Conservation (phyloP, 2,113 vertebrate species). For the Phyllopteryx taeniolatus region DNA sequence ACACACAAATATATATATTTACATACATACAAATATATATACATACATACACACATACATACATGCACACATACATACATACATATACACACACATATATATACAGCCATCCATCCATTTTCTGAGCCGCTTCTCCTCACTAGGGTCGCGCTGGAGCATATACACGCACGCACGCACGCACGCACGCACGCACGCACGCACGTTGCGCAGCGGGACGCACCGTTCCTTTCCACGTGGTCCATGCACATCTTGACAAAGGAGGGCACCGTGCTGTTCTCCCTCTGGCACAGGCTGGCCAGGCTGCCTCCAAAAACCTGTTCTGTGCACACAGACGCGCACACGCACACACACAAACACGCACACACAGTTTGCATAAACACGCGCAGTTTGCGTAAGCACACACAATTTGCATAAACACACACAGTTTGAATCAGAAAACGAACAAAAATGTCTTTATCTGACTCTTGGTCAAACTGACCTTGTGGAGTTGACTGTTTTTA, state of each 20-base stretch:
- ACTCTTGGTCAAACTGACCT: neutral
- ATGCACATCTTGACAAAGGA: constrained; percentile 89
- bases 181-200: too few species aligned
- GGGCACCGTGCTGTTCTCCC: constrained; percentile 85
- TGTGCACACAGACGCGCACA: constrained; percentile 45
- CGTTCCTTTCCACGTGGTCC: constrained; percentile 87
- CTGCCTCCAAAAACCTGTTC: constrained; percentile 95
- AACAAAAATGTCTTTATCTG: neutral
- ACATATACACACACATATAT: too few species aligned
- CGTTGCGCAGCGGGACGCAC: constrained; percentile 64
- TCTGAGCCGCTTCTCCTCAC: too few species aligned
- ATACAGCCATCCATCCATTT: too few species aligned
- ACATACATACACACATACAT: too few species aligned
- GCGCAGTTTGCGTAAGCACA: too few species aligned
- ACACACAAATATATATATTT: too few species aligned
- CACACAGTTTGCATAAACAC: neutral
- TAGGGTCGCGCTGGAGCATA: too few species aligned
- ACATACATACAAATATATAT: too few species aligned
- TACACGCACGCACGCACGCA: too few species aligned
- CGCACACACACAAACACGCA: neutral
- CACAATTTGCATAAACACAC: neutral
- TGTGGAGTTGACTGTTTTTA: neutral
- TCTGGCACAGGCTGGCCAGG: constrained; percentile 85
- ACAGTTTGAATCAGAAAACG: too few species aligned
- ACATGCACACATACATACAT: too few species aligned